Evolutionary conservation across 2,113 vertebrate species (phyloP).

Genomic region (Pimephales promelas): DNA sequence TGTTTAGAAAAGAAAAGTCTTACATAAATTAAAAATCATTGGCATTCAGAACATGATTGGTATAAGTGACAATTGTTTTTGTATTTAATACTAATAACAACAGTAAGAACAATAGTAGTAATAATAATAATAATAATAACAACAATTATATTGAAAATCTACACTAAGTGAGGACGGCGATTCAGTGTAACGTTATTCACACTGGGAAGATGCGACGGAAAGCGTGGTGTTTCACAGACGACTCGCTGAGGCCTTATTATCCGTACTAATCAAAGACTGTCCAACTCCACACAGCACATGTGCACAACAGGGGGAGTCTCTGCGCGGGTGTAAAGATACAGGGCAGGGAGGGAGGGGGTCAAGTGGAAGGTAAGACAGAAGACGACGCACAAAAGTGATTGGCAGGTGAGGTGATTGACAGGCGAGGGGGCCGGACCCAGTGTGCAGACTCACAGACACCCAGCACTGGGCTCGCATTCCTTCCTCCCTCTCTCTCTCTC

Average conservation of each 20-base stretch:
- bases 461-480: slow-evolving; percentile 60
- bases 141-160: slow-evolving; percentile 61
- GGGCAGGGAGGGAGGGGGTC: slow-evolving; percentile 37
- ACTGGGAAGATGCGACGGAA: slow-evolving; percentile 47
- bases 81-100: slow-evolving; percentile 59
- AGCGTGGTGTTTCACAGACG: slow-evolving; percentile 43
- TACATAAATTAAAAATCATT: slow-evolving; percentile 69
- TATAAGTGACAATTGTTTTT: slow-evolving; percentile 75
- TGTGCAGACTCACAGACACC: slow-evolving; percentile 54
- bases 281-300: slow-evolving; percentile 36
- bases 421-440: slow-evolving; percentile 56
- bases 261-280: slow-evolving; percentile 42
- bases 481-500: slow-evolving; percentile 50
- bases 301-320: slow-evolving; percentile 30
- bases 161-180: slow-evolving; percentile 36
- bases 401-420: slow-evolving; percentile 69
- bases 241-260: slow-evolving; percentile 28
- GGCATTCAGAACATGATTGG: slow-evolving; percentile 71
- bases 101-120: slow-evolving; percentile 67
- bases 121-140: slow-evolving; percentile 60
- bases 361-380: slow-evolving; percentile 44
- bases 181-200: slow-evolving; percentile 66
- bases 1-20: slow-evolving; percentile 58
- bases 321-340: slow-evolving; percentile 39
- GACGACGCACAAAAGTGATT: slow-evolving; percentile 52